Evolutionary conservation across 2,113 vertebrate genomes (phyloP).

Genomic region (Hylia prasina): DNA sequence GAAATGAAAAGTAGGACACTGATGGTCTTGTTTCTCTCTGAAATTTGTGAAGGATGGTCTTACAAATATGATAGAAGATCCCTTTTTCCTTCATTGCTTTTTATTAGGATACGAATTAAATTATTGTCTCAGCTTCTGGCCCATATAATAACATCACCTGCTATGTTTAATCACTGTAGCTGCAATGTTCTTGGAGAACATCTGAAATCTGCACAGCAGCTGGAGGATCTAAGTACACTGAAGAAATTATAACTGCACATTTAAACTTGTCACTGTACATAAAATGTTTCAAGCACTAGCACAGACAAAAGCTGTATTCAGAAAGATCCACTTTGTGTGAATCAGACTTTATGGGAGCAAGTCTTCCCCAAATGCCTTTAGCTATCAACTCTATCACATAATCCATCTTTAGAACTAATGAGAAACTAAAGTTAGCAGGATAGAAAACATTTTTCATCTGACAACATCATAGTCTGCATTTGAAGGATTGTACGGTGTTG

Average conservation of each 20-base stretch:
- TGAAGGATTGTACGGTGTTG: background rate
- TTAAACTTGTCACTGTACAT: background rate
- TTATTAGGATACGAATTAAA: background rate
- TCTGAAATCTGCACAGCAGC: background rate
- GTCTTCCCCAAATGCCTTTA: background rate
- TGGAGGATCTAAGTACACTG: background rate
- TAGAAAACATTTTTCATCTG: background rate
- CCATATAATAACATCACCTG: background rate
- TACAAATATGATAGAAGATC: background rate
- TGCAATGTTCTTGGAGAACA: background rate
- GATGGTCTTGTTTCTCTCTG: background rate
- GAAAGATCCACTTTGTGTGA: background rate
- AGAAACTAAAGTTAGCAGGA: background rate
- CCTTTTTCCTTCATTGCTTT: background rate
- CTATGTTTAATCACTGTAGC: background rate
- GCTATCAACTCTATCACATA: background rate
- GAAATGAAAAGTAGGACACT: background rate
- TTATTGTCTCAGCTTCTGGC: slow-evolving; percentile 20
- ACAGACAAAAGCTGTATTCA: background rate
- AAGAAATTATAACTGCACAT: background rate
- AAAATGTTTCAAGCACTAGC: background rate
- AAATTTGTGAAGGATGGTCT: background rate
- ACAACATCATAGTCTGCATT: background rate
- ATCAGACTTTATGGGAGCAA: background rate
- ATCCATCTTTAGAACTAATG: background rate